These are phyloP conservation scores for Ochropacha duplaris DNA, from an alignment of 2,888 invertebrate genomes.

Conservation along the genomic window DNA sequence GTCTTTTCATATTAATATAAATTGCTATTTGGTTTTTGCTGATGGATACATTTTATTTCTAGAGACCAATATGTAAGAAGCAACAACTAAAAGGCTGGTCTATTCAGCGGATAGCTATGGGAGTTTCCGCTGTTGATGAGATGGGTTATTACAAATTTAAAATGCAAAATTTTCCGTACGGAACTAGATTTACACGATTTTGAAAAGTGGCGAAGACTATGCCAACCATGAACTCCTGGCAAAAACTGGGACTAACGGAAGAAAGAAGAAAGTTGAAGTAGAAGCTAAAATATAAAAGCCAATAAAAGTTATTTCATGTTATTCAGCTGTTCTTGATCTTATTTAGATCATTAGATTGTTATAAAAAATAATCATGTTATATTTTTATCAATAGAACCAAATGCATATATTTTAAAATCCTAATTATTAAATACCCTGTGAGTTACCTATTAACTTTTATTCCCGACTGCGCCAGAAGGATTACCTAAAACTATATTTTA, in stretches of 20 bases:
- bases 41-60: neutral
- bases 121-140: no score
- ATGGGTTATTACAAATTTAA: no score
- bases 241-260: neutral
- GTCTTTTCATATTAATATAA: neutral
- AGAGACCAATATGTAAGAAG: neutral
- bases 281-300: neutral
- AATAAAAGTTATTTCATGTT: neutral
- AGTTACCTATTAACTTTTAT: no score
- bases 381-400: neutral
- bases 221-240: no score
- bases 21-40: neutral
- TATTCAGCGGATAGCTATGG: neutral
- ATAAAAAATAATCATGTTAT: conserved; percentile 1
- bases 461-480: neutral
- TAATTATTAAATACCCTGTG: neutral
- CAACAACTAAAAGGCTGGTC: neutral
- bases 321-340: neutral
- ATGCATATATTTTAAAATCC: neutral
- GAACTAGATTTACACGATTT: no score
- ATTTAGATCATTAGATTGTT: no score
- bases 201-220: no score
- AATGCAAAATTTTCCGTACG: no score
- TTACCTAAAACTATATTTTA: neutral
- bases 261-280: neutral